These are phyloP conservation scores for Apostichopus parvimensis DNA, from an alignment of 35 echinoderm and acorn worm species.

Conservation along the genomic window DNA sequence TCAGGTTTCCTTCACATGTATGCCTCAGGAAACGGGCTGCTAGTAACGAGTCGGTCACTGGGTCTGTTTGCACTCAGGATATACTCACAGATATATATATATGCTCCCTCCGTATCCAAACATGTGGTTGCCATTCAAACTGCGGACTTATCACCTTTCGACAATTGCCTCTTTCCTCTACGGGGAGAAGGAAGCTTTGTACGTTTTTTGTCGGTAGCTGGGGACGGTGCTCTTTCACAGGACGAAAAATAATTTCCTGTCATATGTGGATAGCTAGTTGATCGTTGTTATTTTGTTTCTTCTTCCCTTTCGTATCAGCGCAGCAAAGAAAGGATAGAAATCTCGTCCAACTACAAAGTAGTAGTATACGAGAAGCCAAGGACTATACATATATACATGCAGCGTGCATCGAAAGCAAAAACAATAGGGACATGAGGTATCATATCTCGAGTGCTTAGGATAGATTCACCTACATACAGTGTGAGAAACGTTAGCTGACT, in stretches of 20 bases:
- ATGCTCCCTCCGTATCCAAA: neutral
- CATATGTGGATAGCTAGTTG: neutral
- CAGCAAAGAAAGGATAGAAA: too few relatives aligned
- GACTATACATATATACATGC: too few relatives aligned
- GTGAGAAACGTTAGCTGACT: too few relatives aligned
- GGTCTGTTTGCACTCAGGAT: neutral
- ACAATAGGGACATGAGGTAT: too few relatives aligned
- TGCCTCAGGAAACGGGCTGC: neutral
- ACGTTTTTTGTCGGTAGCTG: neutral
- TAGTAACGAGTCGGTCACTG: neutral
- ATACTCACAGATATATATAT: neutral
- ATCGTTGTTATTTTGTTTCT: too few relatives aligned
- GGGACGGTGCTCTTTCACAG: neutral
- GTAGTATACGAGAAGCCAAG: too few relatives aligned
- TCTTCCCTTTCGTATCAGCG: too few relatives aligned
- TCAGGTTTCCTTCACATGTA: conserved; percentile 20
- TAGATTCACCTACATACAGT: too few relatives aligned
- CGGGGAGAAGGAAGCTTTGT: neutral
- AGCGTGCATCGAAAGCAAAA: too few relatives aligned
- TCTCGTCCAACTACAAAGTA: too few relatives aligned
- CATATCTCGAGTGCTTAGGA: too few relatives aligned
- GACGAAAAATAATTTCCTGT: conserved; percentile 44
- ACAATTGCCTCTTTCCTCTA: conserved; percentile 28
- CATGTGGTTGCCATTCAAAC: neutral
- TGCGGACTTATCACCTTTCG: neutral